Base-by-base conservation (phyloP, 2,888 invertebrate genomes). In the Cheilosia impressa region DNA sequence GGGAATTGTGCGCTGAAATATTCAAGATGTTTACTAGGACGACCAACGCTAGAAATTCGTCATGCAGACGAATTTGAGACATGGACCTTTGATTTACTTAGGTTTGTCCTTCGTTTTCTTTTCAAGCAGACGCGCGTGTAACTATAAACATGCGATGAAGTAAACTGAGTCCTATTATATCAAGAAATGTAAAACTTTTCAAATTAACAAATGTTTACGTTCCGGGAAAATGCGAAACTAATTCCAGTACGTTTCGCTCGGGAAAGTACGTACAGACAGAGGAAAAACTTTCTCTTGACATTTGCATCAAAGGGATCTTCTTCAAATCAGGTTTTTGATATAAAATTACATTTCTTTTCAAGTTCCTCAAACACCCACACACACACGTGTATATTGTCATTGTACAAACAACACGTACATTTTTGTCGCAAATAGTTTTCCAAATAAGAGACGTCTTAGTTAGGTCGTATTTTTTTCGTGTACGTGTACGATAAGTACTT, bases 251-350 rank as follows among this genome's bases (percentile, higher is more conserved):
- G 62, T 75, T 63, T 57, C 19, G 27, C 15, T 24, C 69, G 6
- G 38, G 22, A 38, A 62, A 52, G 62, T 62, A 57, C 63, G 75
- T 63, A 50, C 34, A 66, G 57, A 19, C 34, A 22, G 13, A 78
- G 47, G 73, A 55, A 76, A 47, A 82, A 82, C 52, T 81, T 81
- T 81, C 43, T 76, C 81, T 69, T 81, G 81, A 81, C 81, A 81
- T 81, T 81, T 76, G 75, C 81, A 82, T 82, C 81, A 82, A 82
- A 82, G 76, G 81, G 69, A 82, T 82, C 75, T 71, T 82, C 71
- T 71, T 82, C 71, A 82, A 82, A 82, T 82, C 65, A 76, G 76
- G 76, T 82, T 82, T 82, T 76, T 71, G 71, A 76, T 82, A 82
- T 65, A 71, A 82, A 82, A 82, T 82, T 82, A 82, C 76, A 82